Conservation (phyloP, 2,888 invertebrate genomes). For the Maniola hyperantus region DNA sequence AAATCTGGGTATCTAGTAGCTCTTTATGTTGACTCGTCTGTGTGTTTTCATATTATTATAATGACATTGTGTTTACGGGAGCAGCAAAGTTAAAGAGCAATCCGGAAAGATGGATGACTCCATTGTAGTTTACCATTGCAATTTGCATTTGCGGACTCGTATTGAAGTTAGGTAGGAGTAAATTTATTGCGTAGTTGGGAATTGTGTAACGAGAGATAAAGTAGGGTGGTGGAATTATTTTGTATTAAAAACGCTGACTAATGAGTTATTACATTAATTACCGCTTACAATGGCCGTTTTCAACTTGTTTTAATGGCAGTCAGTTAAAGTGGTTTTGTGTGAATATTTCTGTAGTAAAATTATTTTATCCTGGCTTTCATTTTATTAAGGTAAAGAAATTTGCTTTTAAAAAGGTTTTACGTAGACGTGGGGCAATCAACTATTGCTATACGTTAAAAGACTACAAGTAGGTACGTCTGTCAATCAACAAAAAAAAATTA, state of each 20-base stretch:
- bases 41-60: conserved; percentile 43
- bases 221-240: conserved; percentile 26
- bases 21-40: conserved; percentile 46
- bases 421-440: too few species aligned
- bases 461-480: too few species aligned
- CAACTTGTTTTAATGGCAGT: conserved; percentile 20
- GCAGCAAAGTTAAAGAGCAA: conserved; percentile 37
- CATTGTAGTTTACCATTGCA: conserved; percentile 38
- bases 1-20: conserved; percentile 66
- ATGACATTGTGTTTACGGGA: conserved; percentile 40
- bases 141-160: conserved; percentile 38
- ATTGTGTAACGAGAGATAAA: conserved; percentile 27
- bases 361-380: not conserved
- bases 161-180: conserved; percentile 37
- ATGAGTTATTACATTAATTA: conserved; percentile 25
- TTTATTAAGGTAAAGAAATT: not conserved
- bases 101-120: conserved; percentile 34
- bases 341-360: not conserved
- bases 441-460: too few species aligned
- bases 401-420: too few species aligned
- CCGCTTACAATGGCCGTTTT: conserved; percentile 11
- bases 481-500: too few species aligned
- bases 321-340: conserved; percentile 12
- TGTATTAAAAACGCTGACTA: conserved; percentile 28
- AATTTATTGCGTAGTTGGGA: conserved; percentile 38